These are phyloP conservation scores for Drosophila auraria DNA, from an alignment of 1,140 invertebrate species.

Conservation along the genomic window DNA sequence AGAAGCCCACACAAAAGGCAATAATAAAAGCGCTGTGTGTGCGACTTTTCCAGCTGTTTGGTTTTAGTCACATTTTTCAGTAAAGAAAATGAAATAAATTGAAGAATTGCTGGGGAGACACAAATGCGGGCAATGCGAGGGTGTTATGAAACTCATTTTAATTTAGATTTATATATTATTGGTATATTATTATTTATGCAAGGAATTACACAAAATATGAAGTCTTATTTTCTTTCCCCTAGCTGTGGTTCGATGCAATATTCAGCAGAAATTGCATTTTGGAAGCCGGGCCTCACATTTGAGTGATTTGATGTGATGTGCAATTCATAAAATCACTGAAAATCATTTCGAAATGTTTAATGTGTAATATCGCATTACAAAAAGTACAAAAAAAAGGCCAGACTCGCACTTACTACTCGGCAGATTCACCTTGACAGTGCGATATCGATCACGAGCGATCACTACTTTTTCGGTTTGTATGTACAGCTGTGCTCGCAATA, in stretches of 20 bases:
- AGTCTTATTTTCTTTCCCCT: neutral
- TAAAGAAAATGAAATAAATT: slow-evolving; percentile 5
- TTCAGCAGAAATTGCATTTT: slow-evolving; percentile 6
- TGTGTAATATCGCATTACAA: slow-evolving; percentile 13
- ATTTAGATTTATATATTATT: too few species aligned
- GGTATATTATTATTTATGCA: too few species aligned
- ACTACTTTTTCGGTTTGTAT: slow-evolving; percentile 2
- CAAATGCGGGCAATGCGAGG: too few species aligned
- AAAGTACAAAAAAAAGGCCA: neutral
- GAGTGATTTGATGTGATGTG: slow-evolving; percentile 4
- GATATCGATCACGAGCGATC: slow-evolving; percentile 9
- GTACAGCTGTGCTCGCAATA: slow-evolving; percentile 6
- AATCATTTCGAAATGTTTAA: neutral
- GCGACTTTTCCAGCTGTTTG: slow-evolving; percentile 10
- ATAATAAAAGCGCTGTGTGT: slow-evolving; percentile 7
- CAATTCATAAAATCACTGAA: slow-evolving; percentile 15
- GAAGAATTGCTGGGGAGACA: neutral
- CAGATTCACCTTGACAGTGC: slow-evolving; percentile 16
- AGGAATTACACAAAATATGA: too few species aligned
- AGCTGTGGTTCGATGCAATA: neutral
- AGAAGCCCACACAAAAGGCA: slow-evolving; percentile 16
- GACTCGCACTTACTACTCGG: neutral
- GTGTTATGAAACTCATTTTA: too few species aligned
- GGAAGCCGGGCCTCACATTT: neutral
- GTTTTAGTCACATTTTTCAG: slow-evolving; percentile 10